Evolutionary conservation across 1,140 invertebrate species (phyloP).

Genomic region (Meloidogyne floridensis): DNA sequence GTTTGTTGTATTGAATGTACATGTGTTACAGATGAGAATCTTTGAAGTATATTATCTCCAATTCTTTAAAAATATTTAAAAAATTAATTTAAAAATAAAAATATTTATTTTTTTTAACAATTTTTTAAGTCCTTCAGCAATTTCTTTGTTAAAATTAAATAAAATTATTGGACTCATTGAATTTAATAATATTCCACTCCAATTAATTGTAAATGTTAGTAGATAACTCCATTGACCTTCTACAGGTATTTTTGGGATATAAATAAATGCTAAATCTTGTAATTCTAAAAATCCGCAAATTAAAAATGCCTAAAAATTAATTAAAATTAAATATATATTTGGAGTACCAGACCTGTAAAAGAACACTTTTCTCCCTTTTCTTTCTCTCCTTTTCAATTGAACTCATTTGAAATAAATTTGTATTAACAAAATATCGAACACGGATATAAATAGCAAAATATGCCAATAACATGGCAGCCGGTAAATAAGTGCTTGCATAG

Average conservation of each 20-base stretch:
- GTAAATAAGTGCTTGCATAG: slow-evolving; percentile 35
- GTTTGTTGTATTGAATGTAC: neutral
- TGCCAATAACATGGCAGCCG: slow-evolving; percentile 29
- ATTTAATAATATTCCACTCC: slow-evolving; percentile 44
- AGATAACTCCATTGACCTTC: slow-evolving; percentile 39
- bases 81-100: neutral
- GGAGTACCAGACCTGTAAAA: slow-evolving; percentile 31
- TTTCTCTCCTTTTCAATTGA: slow-evolving; percentile 26
- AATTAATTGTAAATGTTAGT: slow-evolving; percentile 35
- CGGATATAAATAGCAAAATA: slow-evolving; percentile 35
- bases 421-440: slow-evolving; percentile 28
- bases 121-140: slow-evolving; percentile 1
- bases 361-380: slow-evolving; percentile 32
- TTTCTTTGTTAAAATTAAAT: slow-evolving; percentile 35
- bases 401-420: slow-evolving; percentile 18
- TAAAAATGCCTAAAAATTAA: slow-evolving; percentile 35
- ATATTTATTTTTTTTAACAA: neutral
- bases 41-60: neutral
- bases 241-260: slow-evolving; percentile 24
- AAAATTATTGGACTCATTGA: slow-evolving; percentile 40
- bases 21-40: neutral
- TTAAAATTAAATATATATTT: neutral
- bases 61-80: neutral
- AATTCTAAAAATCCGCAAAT: slow-evolving; percentile 44
- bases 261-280: slow-evolving; percentile 38